A percentile compares a stretch with the other conserved stretches of the same genome.
Conservation (phyloP, 2,888 invertebrate genomes). For the Drosophila tanythrix region DNA sequence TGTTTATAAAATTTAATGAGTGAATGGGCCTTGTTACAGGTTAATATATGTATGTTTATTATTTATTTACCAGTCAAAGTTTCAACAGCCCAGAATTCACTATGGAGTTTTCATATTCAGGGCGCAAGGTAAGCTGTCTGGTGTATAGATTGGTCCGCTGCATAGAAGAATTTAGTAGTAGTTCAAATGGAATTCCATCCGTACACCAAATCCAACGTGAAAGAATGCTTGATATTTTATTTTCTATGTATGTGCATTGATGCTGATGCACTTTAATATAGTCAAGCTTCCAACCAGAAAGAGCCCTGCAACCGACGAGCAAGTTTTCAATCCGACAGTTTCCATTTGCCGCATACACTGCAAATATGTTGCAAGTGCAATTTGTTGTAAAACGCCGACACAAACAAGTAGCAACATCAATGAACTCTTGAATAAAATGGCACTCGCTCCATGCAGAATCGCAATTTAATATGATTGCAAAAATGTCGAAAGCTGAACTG, state of each 20-base stretch:
- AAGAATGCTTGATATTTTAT: constrained; percentile 65
- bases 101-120: constrained; percentile 51
- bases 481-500: constrained; percentile 31
- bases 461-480: constrained; percentile 33
- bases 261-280: constrained; percentile 42
- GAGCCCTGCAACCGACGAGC: constrained; percentile 19
- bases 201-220: constrained; percentile 42
- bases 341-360: constrained; percentile 26
- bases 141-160: constrained; percentile 16
- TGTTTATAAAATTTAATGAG: background rate
- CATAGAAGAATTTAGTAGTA: background rate
- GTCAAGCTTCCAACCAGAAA: constrained; percentile 33
- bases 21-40: too few species aligned
- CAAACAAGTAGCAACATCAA: constrained; percentile 34
- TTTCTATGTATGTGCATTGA: constrained; percentile 37
- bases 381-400: constrained; percentile 51
- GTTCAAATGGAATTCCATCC: constrained; percentile 68
- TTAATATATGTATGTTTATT: background rate
- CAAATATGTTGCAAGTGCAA: constrained; percentile 56
- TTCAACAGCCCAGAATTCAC: constrained; percentile 45
- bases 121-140: constrained; percentile 31
- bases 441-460: constrained; percentile 14
- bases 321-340: constrained; percentile 23
- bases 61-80: constrained; percentile 1
- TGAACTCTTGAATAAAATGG: constrained; percentile 44